Evolutionary conservation across 2,797 vertebrate species (phyloP), one percentile per base, ranked within the genome.

Genomic region (Pteropus rufus): DNA sequence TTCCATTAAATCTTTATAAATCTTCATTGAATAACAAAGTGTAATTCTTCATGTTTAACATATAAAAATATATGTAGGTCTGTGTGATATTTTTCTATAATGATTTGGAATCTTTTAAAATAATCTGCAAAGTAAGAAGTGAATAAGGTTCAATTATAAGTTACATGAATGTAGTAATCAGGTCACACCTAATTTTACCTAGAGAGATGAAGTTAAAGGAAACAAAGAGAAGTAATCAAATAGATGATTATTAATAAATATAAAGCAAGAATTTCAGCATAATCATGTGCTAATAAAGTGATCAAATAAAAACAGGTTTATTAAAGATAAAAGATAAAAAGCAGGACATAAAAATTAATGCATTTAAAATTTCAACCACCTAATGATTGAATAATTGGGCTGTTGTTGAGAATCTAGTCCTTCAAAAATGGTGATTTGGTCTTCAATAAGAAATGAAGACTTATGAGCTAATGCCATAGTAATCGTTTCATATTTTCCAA

Each of bases 251-350:
- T 58, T 75, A 79, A 88, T 44, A 83, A 91, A 62, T 62, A 18
- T 5, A 92, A 94, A 93, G 18, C 31, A 96, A 79, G 54, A 93
- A 96, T 73, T 83, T 81, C 26, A 77, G 11, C 16, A 65, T 80
- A 80, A 85, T 46, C 10, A 41, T n/a, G 5, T 76, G 18, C 3
- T 76, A 80, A 86, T 58, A 58, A 89, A 83, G 24, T 64, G 7
- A 72, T 85, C 16, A 56, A 18, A 92, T 75, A 84, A 65, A 80
- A 92, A 67, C 12, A 69, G 8, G 23, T 9, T 86, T 83, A 93
- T 79, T n/a, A 54, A 95, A 95, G 58, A 31, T 64, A 91, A 93
- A 92, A 54, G 14, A 49, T 75, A 44, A 94, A 67, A 10, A 16
- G 8, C 1, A 58, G 19, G 41, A 62, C 44, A 54, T 11, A 10